A percentile compares a stretch with the other conserved stretches of the same genome.
phyloP scores from a whole-genome alignment of 1,140 invertebrate species.

The Popillia japonica region DNA sequence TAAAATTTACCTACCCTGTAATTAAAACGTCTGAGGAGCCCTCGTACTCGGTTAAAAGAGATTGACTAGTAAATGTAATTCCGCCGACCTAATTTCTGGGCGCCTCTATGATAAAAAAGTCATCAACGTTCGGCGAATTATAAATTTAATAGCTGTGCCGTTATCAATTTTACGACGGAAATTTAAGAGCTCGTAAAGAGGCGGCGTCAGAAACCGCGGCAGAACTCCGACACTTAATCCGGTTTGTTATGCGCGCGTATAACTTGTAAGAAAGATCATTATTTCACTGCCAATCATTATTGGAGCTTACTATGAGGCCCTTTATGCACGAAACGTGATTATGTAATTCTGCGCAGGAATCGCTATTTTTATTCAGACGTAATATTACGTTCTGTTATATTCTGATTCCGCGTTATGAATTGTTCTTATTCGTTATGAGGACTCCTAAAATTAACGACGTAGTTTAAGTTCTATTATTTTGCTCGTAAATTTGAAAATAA shows the following conservation, averaged over 20 bases:
- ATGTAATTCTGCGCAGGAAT: neutral
- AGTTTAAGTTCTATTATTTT: no score
- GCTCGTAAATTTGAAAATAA: neutral
- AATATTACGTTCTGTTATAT: no score
- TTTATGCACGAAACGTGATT: neutral
- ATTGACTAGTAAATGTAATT: slow-evolving; percentile 12
- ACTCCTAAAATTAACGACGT: no score
- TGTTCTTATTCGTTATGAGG: no score
- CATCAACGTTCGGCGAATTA: slow-evolving; percentile 6
- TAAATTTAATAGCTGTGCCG: neutral
- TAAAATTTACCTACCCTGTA: neutral
- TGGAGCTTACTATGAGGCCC: neutral
- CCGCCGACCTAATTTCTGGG: neutral
- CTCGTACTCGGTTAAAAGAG: neutral
- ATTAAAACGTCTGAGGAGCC: neutral
- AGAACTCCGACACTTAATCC: slow-evolving; percentile 1
- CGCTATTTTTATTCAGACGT: neutral
- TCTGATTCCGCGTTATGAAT: no score
- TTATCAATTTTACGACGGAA: slow-evolving; percentile 10
- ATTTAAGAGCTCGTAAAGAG: slow-evolving; percentile 5
- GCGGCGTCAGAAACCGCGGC: slow-evolving; percentile 10
- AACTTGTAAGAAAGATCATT: slow-evolving; percentile 5
- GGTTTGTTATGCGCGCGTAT: neutral
- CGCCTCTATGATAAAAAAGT: slow-evolving; percentile 14
- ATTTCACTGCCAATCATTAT: slow-evolving; percentile 3